These are phyloP conservation scores for Dryas iulia DNA, from an alignment of 1,140 invertebrate species.

Conservation along the genomic window DNA sequence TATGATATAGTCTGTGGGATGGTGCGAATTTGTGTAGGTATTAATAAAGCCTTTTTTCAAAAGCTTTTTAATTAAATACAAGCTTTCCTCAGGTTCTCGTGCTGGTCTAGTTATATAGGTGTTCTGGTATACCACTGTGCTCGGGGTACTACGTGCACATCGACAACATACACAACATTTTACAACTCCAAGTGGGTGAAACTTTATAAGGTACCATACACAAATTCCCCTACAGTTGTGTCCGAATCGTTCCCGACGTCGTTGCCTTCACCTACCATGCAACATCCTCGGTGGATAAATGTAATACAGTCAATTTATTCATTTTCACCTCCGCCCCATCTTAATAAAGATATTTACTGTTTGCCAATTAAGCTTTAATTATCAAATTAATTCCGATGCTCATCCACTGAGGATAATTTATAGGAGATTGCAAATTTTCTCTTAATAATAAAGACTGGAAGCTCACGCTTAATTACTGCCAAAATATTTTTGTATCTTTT, in stretches of 20 bases:
- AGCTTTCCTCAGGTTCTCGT: slow-evolving; percentile 26
- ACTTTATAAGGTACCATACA: slow-evolving; percentile 80
- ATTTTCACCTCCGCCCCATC: neutral
- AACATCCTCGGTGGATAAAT: slow-evolving; percentile 52
- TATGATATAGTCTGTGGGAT: slow-evolving; percentile 30
- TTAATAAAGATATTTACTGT: slow-evolving; percentile 3
- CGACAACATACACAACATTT: slow-evolving; percentile 61
- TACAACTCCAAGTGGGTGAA: slow-evolving; percentile 72
- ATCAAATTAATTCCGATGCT: slow-evolving; percentile 11
- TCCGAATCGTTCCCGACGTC: slow-evolving; percentile 26
- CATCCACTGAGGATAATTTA: slow-evolving; percentile 38
- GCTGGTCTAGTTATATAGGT: slow-evolving; percentile 29
- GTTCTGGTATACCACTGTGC: slow-evolving; percentile 44
- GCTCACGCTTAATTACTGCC: neutral
- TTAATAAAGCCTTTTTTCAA: slow-evolving; percentile 65
- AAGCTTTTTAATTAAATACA: slow-evolving; percentile 17
- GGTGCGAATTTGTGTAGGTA: slow-evolving; percentile 79
- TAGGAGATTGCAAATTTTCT: slow-evolving; percentile 36
- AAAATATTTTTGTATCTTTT: neutral
- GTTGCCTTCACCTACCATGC: slow-evolving; percentile 64
- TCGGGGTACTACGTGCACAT: slow-evolving; percentile 60
- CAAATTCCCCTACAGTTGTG: slow-evolving; percentile 71
- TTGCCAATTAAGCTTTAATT: neutral
- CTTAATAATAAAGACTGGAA: neutral
- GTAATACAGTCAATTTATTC: neutral